Evolutionary conservation across 2,113 vertebrate genomes (phyloP).

Genomic region (Proterorhinus semilunaris): DNA sequence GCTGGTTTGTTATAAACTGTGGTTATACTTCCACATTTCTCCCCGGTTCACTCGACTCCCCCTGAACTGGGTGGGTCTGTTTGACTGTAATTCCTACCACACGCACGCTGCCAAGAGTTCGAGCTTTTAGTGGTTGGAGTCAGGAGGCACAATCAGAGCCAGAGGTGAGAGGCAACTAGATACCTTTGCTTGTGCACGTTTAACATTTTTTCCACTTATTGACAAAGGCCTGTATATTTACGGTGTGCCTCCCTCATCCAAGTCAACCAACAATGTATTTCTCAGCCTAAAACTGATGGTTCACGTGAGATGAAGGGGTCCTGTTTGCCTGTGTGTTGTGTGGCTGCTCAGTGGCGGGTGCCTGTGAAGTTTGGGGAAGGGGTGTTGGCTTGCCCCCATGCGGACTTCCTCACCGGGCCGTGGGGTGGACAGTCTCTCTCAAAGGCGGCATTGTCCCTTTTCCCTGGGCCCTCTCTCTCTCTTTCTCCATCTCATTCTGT

Average conservation of each 20-base stretch:
- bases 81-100: conserved; percentile 39
- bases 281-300: neutral
- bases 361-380: conserved; percentile 75
- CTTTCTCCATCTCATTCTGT: conserved; percentile 38
- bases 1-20: conserved; percentile 21
- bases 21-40: conserved; percentile 34
- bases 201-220: no score
- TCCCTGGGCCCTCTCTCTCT: conserved; percentile 40
- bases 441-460: conserved; percentile 73
- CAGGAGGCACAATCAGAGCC: conserved; percentile 42
- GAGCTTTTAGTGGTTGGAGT: conserved; percentile 46
- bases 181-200: neutral
- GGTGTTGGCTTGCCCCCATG: conserved; percentile 72
- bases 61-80: conserved; percentile 23
- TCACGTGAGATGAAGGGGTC: neutral
- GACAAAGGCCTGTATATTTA: no score
- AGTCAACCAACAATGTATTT: no score
- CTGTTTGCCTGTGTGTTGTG: conserved; percentile 24
- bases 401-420: conserved; percentile 68
- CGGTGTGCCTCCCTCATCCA: no score
- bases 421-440: conserved; percentile 68
- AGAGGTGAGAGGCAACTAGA: conserved; percentile 1
- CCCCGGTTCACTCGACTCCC: conserved; percentile 2
- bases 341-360: conserved; percentile 47
- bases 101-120: conserved; percentile 36